Percentiles rank a stretch among this genome's conserved stretches.
phyloP scores from a whole-genome alignment of 1,140 invertebrate species.

The Saxidomus purpurata region DNA sequence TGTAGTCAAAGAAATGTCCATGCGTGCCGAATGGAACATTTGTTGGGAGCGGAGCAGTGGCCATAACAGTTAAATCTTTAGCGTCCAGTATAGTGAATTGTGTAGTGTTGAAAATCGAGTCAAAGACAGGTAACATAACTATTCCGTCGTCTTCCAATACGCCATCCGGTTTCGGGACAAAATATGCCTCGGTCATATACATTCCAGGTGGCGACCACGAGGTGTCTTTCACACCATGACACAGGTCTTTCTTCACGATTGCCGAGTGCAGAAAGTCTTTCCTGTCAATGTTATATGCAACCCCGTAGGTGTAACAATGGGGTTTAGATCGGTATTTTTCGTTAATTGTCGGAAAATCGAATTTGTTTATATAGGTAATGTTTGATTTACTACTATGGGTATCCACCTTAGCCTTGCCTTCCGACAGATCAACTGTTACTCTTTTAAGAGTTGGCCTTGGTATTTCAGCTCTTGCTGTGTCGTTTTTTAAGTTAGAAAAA shows the following conservation, averaged over 20 bases:
- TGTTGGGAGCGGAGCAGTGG: conserved; percentile 73
- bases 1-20: conserved; percentile 77
- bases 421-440: conserved; percentile 72
- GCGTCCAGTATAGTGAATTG: conserved; percentile 80
- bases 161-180: conserved; percentile 74
- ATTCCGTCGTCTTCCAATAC: conserved; percentile 82
- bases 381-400: conserved; percentile 31
- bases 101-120: conserved; percentile 68
- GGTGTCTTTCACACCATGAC: conserved; percentile 68
- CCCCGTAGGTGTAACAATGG: conserved; percentile 82
- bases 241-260: conserved; percentile 84
- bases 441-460: conserved; percentile 69
- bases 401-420: conserved; percentile 12
- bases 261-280: conserved; percentile 72
- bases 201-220: conserved; percentile 72
- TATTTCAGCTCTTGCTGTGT: conserved; percentile 67
- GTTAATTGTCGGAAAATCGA: conserved; percentile 83
- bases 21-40: conserved; percentile 80
- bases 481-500: conserved; percentile 48
- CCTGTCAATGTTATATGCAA: conserved; percentile 79
- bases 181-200: conserved; percentile 80
- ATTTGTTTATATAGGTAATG: conserved; percentile 57
- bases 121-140: conserved; percentile 77
- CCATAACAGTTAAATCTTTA: conserved; percentile 72
- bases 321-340: conserved; percentile 75